A percentile compares a stretch with the other conserved stretches of the same genome.
phyloP scores from a whole-genome alignment of 1,140 invertebrate species.

The Drosophila setifemur region DNA sequence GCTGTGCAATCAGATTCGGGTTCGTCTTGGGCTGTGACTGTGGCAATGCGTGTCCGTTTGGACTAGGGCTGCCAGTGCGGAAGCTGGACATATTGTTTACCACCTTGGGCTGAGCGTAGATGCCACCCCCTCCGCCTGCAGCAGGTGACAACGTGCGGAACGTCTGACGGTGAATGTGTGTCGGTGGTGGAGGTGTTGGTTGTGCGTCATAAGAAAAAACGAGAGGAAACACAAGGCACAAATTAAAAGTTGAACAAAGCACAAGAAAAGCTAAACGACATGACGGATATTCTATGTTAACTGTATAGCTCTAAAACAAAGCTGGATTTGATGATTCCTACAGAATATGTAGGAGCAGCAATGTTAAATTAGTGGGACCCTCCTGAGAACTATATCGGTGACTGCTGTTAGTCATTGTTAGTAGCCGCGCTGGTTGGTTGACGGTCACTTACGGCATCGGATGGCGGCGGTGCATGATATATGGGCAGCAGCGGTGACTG shows the following conservation, averaged over 20 bases:
- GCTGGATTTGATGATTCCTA: no score
- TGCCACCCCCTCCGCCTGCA: slow-evolving; percentile 53
- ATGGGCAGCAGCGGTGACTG: slow-evolving; percentile 47
- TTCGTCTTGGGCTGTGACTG: slow-evolving; percentile 80
- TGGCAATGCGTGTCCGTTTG: slow-evolving; percentile 72
- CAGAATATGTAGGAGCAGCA: no score
- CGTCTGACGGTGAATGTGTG: slow-evolving; percentile 50
- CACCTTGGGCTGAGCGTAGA: slow-evolving; percentile 81
- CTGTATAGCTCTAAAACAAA: slow-evolving; percentile 45
- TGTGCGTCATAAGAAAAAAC: slow-evolving; percentile 31
- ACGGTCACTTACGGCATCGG: slow-evolving; percentile 73
- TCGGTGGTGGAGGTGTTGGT: slow-evolving; percentile 1
- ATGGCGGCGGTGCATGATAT: slow-evolving; percentile 54
- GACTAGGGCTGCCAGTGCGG: slow-evolving; percentile 71
- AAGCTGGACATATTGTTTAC: slow-evolving; percentile 81
- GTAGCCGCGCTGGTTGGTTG: slow-evolving; percentile 23
- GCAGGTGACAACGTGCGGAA: slow-evolving; percentile 78
- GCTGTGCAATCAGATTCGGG: slow-evolving; percentile 80
- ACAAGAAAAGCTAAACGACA: slow-evolving; percentile 16
- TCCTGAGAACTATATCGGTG: background rate
- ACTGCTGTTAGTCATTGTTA: slow-evolving; percentile 46
- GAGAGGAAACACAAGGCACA: slow-evolving; percentile 30
- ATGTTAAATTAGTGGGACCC: slow-evolving; percentile 16
- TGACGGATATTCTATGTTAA: slow-evolving; percentile 17
- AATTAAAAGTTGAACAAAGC: slow-evolving; percentile 49